These are phyloP conservation scores for Parazoanthus atlanticus DNA, from an alignment of 92 coral and sea anemone species.

Conservation along the genomic window DNA sequence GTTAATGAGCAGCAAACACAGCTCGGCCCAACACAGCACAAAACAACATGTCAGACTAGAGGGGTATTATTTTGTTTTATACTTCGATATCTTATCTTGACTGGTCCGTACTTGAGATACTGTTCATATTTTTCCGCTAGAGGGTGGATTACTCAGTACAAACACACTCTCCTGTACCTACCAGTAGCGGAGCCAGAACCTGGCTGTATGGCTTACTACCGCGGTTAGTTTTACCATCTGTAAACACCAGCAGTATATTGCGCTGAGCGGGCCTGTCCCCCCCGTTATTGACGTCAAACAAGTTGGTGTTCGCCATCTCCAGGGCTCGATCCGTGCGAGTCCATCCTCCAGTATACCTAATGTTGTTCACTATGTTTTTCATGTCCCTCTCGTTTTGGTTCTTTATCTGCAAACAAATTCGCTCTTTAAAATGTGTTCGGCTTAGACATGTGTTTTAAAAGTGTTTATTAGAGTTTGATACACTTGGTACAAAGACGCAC, in stretches of 20 bases:
- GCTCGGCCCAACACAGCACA: too few relatives aligned
- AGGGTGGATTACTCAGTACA: not conserved
- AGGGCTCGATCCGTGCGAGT: conserved; percentile 30
- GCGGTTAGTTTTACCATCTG: conserved; percentile 26
- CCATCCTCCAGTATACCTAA: conserved; percentile 6
- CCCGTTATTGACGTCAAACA: not conserved
- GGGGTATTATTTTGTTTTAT: too few relatives aligned
- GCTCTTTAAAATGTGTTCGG: too few relatives aligned
- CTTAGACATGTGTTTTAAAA: too few relatives aligned
- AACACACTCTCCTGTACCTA: not conserved
- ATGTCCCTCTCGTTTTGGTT: conserved; percentile 20
- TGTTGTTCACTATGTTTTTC: not conserved
- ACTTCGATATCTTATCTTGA: too few relatives aligned
- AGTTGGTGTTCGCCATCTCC: not conserved
- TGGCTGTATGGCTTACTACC: conserved; percentile 18
- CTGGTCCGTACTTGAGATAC: too few relatives aligned
- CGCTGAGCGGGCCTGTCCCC: not conserved
- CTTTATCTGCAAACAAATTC: conserved; percentile 1
- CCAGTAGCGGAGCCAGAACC: conserved; percentile 25
- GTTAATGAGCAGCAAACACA: too few relatives aligned
- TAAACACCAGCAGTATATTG: conserved; percentile 21
- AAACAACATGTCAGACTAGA: too few relatives aligned
- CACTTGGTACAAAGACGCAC: too few relatives aligned
- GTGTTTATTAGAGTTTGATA: too few relatives aligned
- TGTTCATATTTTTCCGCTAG: too few relatives aligned